Base-by-base conservation (phyloP, 2,797 vertebrate species). In the Perodicticus potto region DNA sequence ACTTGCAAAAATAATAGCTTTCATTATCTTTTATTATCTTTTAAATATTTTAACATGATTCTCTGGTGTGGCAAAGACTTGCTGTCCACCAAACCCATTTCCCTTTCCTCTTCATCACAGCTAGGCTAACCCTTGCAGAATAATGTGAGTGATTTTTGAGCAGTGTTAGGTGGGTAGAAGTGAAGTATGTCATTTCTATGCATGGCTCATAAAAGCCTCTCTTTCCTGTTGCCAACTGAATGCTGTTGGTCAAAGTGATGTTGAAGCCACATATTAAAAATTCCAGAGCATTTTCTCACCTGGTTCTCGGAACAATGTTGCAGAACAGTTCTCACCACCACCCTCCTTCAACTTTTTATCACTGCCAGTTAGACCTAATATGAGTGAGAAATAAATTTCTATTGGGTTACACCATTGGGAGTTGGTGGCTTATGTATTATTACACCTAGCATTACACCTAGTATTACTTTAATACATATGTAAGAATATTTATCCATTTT, bases 1-100 rank as follows among this genome's bases (percentile, higher is more conserved):
- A 43, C 37, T 94, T 93, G 57, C 19, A 72, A 86, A 91, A 89
- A 57, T 63, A 92, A 91, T 81, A 93, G 76, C 37, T 95, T 72
- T 81, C 32, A 59, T 92, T 95, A 45, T 91, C 49, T 94, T 16
- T 87, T 61, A 92, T 40, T 29, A 83, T 22, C 55, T 91, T 95
- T 59, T 16, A 83, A 74, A 80, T 95, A 93, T 84, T 93, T 92
- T 78, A 78, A 78, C n/a, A 13, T 23, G 69, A 10, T 43, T 40
- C 9, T 85, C 22, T 49, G 27, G 53, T 40, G 86, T 90, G 13
- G 43, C 20, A 55, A 81, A 89, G 53, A 77, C 45, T 40, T 49
- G 16, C n/a, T 88, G 1, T 29, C 74, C 9, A 49, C 19, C 72
- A 93, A 34, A 93, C 1, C n/a, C 34, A 73, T 61, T 93, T 83